phyloP scores from a whole-genome alignment of 2,797 vertebrate genomes.

The Psittacula derbiana region DNA sequence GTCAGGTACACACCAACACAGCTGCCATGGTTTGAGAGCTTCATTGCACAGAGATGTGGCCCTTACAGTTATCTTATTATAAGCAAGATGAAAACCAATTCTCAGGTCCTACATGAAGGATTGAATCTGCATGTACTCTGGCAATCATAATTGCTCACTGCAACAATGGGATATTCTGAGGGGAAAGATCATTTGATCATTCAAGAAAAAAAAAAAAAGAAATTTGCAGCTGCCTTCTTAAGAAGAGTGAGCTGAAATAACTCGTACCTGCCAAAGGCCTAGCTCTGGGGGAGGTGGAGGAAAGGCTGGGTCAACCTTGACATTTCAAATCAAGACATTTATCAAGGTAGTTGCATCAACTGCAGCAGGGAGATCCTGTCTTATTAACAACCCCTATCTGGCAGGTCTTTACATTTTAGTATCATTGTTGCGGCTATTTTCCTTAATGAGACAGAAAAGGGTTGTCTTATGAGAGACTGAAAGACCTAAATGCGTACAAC shows the following conservation, averaged over 20 bases:
- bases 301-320: background rate
- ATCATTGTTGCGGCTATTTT: background rate
- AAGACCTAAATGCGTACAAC: background rate
- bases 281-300: background rate
- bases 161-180: background rate
- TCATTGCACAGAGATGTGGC: fast-evolving
- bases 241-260: slow-evolving; percentile 59
- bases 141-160: background rate
- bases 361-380: background rate
- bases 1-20: background rate
- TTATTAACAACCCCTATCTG: background rate
- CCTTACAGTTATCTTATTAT: background rate
- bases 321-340: background rate
- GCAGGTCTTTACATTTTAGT: background rate
- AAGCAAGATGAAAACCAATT: background rate
- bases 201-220: background rate
- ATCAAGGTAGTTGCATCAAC: background rate
- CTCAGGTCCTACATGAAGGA: fast-evolving
- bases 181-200: background rate
- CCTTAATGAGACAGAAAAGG: background rate
- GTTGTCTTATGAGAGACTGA: background rate
- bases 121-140: background rate
- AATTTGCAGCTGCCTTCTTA: slow-evolving; percentile 22
- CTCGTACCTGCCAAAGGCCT: slow-evolving; percentile 73
- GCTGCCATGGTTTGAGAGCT: fast-evolving